phyloP scores from a whole-genome alignment of 2,888 invertebrate species.

The Cloeon dipterum region DNA sequence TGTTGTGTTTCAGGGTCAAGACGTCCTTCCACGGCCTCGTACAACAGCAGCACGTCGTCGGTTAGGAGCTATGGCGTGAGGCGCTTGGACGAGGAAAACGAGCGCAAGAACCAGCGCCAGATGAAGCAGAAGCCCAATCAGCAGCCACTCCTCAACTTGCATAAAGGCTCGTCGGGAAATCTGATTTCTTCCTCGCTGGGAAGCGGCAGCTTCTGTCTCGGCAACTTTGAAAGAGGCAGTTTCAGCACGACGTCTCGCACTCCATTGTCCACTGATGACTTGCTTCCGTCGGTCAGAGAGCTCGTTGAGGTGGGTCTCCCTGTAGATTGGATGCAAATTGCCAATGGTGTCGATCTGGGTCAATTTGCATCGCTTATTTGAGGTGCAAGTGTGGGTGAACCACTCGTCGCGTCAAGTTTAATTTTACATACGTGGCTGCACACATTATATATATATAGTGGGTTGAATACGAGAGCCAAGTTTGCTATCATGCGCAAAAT shows the following conservation, averaged over 20 bases:
- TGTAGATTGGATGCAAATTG: not conserved
- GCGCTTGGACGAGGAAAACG: slow-evolving; percentile 56
- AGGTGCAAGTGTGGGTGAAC: too few species aligned
- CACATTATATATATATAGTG: too few species aligned
- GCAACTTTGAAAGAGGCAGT: too few species aligned
- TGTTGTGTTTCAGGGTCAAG: slow-evolving; percentile 44
- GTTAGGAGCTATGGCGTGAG: slow-evolving; percentile 59
- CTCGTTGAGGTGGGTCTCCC: slow-evolving; percentile 10
- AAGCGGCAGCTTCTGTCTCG: slow-evolving; percentile 43
- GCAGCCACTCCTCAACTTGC: not conserved
- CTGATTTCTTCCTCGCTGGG: slow-evolving; percentile 6
- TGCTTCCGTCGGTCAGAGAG: slow-evolving; percentile 56
- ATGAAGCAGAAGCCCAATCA: not conserved
- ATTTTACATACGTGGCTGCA: too few species aligned
- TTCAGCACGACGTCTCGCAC: slow-evolving; percentile 45
- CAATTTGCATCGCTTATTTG: too few species aligned
- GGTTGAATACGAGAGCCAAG: too few species aligned
- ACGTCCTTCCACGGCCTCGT: slow-evolving; percentile 66
- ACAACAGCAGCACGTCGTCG: slow-evolving; percentile 65
- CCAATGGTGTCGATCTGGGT: too few species aligned
- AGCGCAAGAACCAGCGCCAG: slow-evolving; percentile 53
- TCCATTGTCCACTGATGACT: slow-evolving; percentile 63
- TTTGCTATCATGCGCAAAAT: too few species aligned
- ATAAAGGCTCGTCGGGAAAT: not conserved
- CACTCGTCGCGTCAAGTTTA: too few species aligned